phyloP scores from a whole-genome alignment of 2,113 vertebrate species.

The Corythaixoides concolor region DNA sequence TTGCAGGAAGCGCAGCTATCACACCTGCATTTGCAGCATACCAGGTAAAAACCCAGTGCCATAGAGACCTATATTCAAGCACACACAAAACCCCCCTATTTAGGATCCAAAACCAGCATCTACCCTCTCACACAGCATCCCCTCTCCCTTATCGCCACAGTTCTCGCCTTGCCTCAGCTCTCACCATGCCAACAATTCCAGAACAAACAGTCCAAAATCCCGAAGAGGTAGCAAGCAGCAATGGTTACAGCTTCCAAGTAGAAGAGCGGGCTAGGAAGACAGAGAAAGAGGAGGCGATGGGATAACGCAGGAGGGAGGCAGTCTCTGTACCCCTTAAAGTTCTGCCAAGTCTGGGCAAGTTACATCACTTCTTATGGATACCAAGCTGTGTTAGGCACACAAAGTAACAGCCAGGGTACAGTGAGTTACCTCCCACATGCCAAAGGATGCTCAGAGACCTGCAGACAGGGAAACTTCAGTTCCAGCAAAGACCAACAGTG shows the following conservation, averaged over 20 bases:
- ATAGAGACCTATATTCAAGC: neutral
- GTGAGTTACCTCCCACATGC: neutral
- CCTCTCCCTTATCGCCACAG: neutral
- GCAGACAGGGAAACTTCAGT: neutral
- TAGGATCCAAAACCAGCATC: neutral
- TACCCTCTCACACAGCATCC: neutral
- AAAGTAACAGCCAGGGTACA: neutral
- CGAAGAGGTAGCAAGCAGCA: neutral
- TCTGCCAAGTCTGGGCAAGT: neutral
- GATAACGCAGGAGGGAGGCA: neutral
- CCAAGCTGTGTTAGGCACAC: neutral
- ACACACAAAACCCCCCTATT: neutral
- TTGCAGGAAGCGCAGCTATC: neutral
- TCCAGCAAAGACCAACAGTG: neutral
- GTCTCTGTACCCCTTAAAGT: neutral
- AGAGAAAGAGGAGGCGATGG: neutral
- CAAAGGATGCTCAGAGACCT: neutral
- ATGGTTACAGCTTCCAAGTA: neutral
- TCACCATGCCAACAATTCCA: neutral
- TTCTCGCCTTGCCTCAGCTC: neutral
- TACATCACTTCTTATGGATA: rapidly evolving
- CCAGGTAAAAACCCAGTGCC: neutral
- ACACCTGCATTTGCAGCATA: neutral
- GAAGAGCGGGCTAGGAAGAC: neutral
- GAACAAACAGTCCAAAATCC: neutral